Evolutionary conservation across 2,888 invertebrate genomes (phyloP).

Genomic region (Malthinus flaveolus): DNA sequence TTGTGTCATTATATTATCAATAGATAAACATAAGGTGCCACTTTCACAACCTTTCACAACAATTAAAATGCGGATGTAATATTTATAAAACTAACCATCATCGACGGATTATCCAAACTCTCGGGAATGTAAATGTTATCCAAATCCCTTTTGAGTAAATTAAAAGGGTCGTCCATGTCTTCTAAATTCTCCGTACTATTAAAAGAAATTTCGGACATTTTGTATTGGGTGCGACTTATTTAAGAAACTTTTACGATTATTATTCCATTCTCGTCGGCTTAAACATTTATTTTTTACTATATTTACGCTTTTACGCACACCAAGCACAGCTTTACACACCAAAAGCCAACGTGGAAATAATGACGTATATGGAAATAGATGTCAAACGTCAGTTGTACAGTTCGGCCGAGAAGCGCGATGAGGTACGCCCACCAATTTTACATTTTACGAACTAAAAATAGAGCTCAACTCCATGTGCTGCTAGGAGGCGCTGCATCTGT

Average conservation of each 20-base stretch:
- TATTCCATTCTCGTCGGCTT: background rate
- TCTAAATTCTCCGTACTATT: background rate
- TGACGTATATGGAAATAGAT: conserved; percentile 58
- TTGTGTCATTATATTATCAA: background rate
- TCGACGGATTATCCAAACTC: background rate
- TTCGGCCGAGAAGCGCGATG: no score
- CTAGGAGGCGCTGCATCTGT: no score
- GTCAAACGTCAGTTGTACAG: no score
- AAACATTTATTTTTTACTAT: conserved; percentile 5
- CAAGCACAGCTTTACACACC: background rate
- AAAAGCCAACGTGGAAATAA: conserved; percentile 68
- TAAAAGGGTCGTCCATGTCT: conserved; percentile 3
- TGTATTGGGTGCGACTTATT: background rate
- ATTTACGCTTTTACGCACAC: conserved; percentile 4
- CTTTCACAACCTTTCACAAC: background rate
- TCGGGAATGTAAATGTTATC: background rate
- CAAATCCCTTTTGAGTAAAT: background rate
- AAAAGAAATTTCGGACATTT: conserved; percentile 1
- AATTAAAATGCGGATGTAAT: background rate
- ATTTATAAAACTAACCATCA: conserved; percentile 1
- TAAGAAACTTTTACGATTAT: background rate
- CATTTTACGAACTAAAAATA: no score
- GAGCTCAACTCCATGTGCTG: no score
- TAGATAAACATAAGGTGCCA: background rate
- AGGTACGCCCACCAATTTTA: no score